A percentile compares a stretch with the other conserved stretches of the same genome.
These are phyloP conservation scores for Sphecodes monilicornis DNA, from an alignment of 2,888 invertebrate genomes.

Conservation along the genomic window DNA sequence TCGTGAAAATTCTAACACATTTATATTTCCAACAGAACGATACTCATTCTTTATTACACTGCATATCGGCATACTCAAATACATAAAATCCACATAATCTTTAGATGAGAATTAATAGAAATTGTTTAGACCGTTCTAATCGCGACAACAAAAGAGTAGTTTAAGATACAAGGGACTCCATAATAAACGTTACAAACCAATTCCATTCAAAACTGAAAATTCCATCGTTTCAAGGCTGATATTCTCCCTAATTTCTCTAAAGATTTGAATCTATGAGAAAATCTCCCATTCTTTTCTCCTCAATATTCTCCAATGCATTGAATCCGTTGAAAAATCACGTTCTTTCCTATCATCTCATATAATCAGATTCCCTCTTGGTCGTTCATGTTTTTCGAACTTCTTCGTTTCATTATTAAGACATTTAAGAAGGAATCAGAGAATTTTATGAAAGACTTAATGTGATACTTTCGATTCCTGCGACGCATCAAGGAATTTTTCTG, in stretches of 20 bases:
- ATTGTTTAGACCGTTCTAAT: too few relatives aligned
- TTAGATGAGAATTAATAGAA: too few relatives aligned
- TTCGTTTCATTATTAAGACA: conserved; percentile 4
- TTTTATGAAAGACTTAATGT: neutral
- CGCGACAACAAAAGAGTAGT: too few relatives aligned
- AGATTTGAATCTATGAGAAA: neutral
- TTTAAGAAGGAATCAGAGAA: neutral
- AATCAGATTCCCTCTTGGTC: neutral
- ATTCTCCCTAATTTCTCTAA: neutral
- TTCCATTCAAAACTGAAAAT: neutral
- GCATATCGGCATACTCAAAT: too few relatives aligned
- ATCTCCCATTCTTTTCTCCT: neutral
- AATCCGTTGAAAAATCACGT: neutral
- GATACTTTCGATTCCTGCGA: conserved; percentile 1
- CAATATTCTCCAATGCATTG: neutral
- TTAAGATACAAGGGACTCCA: too few relatives aligned
- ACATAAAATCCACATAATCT: too few relatives aligned
- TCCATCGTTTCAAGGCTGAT: neutral
- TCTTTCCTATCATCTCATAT: neutral
- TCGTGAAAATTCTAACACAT: too few relatives aligned
- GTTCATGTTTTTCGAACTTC: neutral
- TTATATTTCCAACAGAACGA: too few relatives aligned
- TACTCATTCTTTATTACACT: too few relatives aligned
- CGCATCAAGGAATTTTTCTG: neutral
- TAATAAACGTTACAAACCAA: too few relatives aligned